Evolutionary conservation across 1,140 invertebrate genomes (phyloP).

Genomic region (Papilio polyxenes): DNA sequence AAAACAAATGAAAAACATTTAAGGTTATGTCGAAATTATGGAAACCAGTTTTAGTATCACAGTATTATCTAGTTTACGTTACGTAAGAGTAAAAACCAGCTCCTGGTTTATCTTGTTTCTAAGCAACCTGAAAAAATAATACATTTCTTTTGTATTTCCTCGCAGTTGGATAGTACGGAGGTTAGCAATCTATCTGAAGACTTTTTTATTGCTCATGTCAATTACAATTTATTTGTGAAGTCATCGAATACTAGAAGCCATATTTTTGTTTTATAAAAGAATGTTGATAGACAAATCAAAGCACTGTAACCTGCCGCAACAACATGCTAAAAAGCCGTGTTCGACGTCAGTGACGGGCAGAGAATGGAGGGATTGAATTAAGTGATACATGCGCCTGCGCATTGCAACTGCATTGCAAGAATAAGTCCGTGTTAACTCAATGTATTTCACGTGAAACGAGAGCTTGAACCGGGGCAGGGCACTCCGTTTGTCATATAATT

Average conservation of each 20-base stretch:
- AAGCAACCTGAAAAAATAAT: not conserved
- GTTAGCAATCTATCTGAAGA: no score
- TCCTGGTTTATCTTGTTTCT: slow-evolving; percentile 11
- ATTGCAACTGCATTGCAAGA: not conserved
- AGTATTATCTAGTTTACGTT: not conserved
- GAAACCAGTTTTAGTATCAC: not conserved
- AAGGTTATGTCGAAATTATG: not conserved
- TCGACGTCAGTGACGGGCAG: not conserved
- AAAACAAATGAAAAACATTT: not conserved
- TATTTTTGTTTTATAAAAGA: not conserved
- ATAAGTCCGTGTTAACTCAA: not conserved
- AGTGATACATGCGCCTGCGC: not conserved
- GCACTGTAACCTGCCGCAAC: not conserved
- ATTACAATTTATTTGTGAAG: not conserved
- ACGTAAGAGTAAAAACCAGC: slow-evolving; percentile 11
- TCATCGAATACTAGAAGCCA: not conserved
- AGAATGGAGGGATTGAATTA: slow-evolving; percentile 10
- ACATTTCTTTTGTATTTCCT: not conserved
- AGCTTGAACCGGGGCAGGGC: not conserved
- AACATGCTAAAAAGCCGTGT: not conserved
- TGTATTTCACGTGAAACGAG: slow-evolving; percentile 2
- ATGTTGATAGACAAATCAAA: not conserved
- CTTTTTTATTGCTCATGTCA: not conserved
- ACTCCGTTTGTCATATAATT: slow-evolving; percentile 28
- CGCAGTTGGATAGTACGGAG: not conserved